Conservation (phyloP, 2,797 vertebrate genomes). For the Typhlichthys eigenmanni region DNA sequence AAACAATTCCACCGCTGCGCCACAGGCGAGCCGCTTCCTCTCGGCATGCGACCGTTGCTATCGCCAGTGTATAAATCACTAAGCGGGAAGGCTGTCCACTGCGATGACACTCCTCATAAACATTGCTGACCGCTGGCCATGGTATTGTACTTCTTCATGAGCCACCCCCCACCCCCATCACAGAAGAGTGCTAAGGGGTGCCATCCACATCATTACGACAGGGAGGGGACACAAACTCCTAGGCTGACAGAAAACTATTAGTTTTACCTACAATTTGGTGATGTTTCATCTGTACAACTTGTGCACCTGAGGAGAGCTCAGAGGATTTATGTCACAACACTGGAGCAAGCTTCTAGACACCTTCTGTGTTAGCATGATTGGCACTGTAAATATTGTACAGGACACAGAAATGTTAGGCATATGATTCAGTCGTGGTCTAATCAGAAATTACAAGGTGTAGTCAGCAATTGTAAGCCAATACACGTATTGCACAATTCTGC, state of each 20-base stretch:
- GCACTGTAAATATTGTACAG: too few relatives aligned
- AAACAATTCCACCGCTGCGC: constrained; percentile 54
- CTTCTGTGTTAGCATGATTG: constrained; percentile 36
- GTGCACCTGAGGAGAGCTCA: constrained; percentile 53
- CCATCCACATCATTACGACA: constrained; percentile 28
- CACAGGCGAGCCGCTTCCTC: constrained; percentile 61
- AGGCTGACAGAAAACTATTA: constrained; percentile 33
- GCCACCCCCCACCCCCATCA: constrained; percentile 37
- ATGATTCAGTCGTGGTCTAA: too few relatives aligned
- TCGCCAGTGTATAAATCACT: constrained; percentile 72
- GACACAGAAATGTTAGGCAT: too few relatives aligned
- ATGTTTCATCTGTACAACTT: constrained; percentile 55
- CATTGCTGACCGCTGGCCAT: constrained; percentile 69
- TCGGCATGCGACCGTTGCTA: constrained; percentile 59
- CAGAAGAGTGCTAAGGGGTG: constrained; percentile 50
- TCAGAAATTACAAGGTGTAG: too few relatives aligned
- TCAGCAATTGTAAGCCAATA: too few relatives aligned
- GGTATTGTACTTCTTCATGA: constrained; percentile 70
- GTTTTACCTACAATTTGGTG: constrained; percentile 49
- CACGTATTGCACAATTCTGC: too few relatives aligned
- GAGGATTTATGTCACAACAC: constrained; percentile 67
- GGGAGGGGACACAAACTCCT: not conserved
- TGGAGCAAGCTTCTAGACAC: constrained; percentile 50
- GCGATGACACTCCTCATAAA: constrained; percentile 74
- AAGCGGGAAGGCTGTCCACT: constrained; percentile 60